Percentiles rank a stretch among this genome's conserved stretches.
Evolutionary conservation across 2,888 invertebrate species (phyloP).

Genomic region (Pseudolycoriella hygida): DNA sequence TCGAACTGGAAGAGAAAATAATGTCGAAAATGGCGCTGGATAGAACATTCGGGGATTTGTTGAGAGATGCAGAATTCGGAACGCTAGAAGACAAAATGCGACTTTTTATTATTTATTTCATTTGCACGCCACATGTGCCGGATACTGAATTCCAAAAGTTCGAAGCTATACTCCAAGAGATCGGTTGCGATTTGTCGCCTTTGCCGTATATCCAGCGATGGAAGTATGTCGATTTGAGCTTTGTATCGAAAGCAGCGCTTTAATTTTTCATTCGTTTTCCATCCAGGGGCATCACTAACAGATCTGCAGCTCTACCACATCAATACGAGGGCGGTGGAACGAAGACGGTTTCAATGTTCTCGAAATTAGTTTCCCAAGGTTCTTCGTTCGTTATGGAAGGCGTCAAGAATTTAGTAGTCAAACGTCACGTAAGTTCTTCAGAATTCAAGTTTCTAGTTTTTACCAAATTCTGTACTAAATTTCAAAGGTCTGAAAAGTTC

Average conservation of each 20-base stretch:
- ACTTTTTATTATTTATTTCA: constrained; percentile 79
- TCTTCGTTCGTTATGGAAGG: constrained; percentile 99
- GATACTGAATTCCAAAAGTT: constrained; percentile 74
- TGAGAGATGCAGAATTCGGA: constrained; percentile 74
- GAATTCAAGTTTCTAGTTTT: no score
- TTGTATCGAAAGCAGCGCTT: neutral
- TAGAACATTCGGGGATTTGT: constrained; percentile 70
- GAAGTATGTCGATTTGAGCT: constrained; percentile 43
- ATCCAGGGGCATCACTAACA: constrained; percentile 22
- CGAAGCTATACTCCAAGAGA: constrained; percentile 54
- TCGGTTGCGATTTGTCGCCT: constrained; percentile 73
- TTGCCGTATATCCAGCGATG: constrained; percentile 82
- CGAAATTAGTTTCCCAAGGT: constrained; percentile 90
- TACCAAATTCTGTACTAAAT: no score
- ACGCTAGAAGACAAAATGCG: constrained; percentile 83
- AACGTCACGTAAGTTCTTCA: constrained; percentile 66
- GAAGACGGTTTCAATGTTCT: constrained; percentile 95
- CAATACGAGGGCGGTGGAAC: constrained; percentile 88
- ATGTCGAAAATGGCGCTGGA: constrained; percentile 75
- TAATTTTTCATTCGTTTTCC: constrained; percentile 1
- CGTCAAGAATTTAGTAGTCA: constrained; percentile 95
- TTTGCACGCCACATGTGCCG: constrained; percentile 63
- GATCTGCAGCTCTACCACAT: constrained; percentile 38
- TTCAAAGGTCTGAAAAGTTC: no score
- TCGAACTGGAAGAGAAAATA: constrained; percentile 95